phyloP scores from a whole-genome alignment of 2,113 vertebrate genomes.

The Muntiacus reevesi region DNA sequence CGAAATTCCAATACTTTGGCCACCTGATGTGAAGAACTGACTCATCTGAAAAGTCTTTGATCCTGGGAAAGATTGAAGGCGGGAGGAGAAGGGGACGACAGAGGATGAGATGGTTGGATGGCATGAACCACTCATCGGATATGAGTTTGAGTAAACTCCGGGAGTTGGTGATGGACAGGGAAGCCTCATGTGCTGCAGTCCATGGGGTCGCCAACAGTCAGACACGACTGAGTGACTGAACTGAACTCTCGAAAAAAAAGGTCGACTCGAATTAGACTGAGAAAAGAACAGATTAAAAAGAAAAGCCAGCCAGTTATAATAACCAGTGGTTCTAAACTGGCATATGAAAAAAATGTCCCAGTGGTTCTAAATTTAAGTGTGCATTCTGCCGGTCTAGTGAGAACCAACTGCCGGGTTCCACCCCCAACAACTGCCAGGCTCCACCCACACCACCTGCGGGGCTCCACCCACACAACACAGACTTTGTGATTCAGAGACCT shows the following conservation, averaged over 20 bases:
- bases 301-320: neutral
- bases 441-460: neutral
- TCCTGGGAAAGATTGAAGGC: neutral
- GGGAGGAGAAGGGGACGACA: neutral
- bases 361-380: neutral
- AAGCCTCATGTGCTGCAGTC: neutral
- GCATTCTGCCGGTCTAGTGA: neutral
- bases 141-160: neutral
- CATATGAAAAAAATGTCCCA: neutral
- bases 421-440: rapidly evolving
- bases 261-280: neutral
- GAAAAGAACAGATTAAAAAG: neutral
- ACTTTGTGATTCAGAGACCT: neutral
- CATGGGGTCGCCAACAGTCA: neutral
- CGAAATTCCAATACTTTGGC: neutral
- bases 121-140: neutral
- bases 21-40: neutral
- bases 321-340: neutral
- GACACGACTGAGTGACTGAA: neutral
- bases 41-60: neutral
- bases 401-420: neutral
- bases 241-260: neutral
- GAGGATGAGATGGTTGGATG: neutral
- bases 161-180: neutral
- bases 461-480: neutral